Evolutionary conservation across 2,113 vertebrate species (phyloP).

Genomic region (Dicerorhinus sumatrensis): DNA sequence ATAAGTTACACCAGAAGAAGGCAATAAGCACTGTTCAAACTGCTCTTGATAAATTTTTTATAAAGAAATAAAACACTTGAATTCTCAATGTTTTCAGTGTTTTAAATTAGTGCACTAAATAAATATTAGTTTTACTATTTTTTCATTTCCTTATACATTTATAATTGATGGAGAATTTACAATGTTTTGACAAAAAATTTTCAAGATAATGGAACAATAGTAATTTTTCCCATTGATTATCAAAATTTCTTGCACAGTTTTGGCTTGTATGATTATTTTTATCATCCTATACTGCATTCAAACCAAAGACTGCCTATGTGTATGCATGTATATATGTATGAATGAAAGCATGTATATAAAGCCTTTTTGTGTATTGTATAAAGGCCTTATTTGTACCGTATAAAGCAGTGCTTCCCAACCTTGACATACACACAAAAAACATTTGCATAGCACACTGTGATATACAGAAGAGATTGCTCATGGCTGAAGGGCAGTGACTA

Average conservation of each 20-base stretch:
- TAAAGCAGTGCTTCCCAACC: background rate
- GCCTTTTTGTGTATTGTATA: background rate
- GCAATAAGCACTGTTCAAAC: background rate
- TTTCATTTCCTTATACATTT: constrained; percentile 18
- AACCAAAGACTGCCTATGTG: background rate
- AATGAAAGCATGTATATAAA: background rate
- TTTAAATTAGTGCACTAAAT: background rate
- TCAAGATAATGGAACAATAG: background rate
- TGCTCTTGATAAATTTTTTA: background rate
- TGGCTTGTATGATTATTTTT: background rate
- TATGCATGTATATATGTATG: background rate
- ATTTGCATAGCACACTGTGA: background rate
- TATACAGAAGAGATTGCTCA: background rate
- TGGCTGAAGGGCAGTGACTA: too few species aligned
- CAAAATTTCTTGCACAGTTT: background rate
- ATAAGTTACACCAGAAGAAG: background rate
- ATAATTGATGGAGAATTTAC: background rate
- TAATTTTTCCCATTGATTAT: background rate
- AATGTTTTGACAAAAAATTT: background rate
- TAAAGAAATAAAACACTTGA: background rate
- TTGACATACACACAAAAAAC: background rate
- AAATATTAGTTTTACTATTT: background rate
- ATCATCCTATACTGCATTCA: background rate
- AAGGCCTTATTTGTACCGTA: background rate
- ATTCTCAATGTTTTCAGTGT: background rate